Conservation (phyloP, 2,888 invertebrate genomes). For the Ecdyonurus torrentis region DNA sequence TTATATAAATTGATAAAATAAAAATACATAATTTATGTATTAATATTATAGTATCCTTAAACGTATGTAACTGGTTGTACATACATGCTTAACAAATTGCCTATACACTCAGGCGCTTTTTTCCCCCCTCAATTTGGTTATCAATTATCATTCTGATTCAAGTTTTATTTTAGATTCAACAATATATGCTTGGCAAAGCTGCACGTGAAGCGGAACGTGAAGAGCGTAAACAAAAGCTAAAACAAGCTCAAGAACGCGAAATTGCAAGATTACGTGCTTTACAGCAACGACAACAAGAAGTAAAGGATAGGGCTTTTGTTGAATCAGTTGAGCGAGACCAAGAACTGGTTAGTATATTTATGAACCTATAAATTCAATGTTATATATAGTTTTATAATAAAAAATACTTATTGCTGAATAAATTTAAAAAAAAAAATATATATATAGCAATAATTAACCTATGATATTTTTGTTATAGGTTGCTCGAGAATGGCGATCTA, state of each 20-base stretch:
- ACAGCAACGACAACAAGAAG: slow-evolving; percentile 36
- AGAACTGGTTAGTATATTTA: slow-evolving; percentile 28
- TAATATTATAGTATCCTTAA: neutral
- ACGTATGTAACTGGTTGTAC: too few species aligned
- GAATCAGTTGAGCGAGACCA: slow-evolving; percentile 32
- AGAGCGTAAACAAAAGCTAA: slow-evolving; percentile 34
- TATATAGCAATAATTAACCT: too few species aligned
- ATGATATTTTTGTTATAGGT: slow-evolving; percentile 24
- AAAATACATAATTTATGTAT: neutral
- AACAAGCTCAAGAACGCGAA: slow-evolving; percentile 44
- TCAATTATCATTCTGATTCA: too few species aligned
- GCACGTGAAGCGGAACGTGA: slow-evolving; percentile 39
- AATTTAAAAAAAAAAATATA: neutral
- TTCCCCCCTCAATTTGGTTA: too few species aligned
- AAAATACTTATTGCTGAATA: neutral
- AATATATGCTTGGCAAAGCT: slow-evolving; percentile 42
- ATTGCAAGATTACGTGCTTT: slow-evolving; percentile 31
- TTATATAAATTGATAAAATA: neutral
- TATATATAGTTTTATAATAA: neutral
- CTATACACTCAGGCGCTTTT: too few species aligned
- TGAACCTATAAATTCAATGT: slow-evolving; percentile 1
- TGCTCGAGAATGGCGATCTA: slow-evolving; percentile 48
- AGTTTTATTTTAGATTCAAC: slow-evolving; percentile 38
- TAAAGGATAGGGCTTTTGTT: slow-evolving; percentile 31
- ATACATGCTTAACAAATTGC: too few species aligned